Evolutionary conservation across 2,888 invertebrate species (phyloP).

Genomic region (Himalopsyche tibetana): DNA sequence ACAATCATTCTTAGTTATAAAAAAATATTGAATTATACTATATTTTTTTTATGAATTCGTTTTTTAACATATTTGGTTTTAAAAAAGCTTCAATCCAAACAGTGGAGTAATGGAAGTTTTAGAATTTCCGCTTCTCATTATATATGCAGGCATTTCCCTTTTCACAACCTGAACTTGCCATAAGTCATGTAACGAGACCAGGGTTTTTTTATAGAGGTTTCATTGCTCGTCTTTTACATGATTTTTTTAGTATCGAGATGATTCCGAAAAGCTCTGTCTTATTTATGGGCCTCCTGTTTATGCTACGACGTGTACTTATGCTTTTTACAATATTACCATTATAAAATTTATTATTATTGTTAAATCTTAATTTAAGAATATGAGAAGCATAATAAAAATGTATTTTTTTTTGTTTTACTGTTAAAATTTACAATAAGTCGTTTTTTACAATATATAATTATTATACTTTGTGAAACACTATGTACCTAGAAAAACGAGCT

Average conservation of each 20-base stretch:
- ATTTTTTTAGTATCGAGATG: conserved; percentile 26
- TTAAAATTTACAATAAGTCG: too few relatives aligned
- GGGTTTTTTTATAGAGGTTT: conserved; percentile 29
- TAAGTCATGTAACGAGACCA: conserved; percentile 7
- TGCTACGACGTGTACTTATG: not conserved
- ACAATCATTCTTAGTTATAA: too few relatives aligned
- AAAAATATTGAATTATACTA: too few relatives aligned
- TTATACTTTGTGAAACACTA: too few relatives aligned
- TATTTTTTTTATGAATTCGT: too few relatives aligned
- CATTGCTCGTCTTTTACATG: conserved; percentile 31
- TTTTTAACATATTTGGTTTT: too few relatives aligned
- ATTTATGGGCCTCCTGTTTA: not conserved
- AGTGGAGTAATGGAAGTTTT: not conserved
- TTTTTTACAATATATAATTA: too few relatives aligned
- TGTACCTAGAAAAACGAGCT: too few relatives aligned
- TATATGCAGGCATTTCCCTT: conserved; percentile 17
- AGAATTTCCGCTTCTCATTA: not conserved
- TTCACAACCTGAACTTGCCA: conserved; percentile 16
- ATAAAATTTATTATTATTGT: not conserved
- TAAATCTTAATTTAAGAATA: too few relatives aligned
- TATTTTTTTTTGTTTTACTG: too few relatives aligned
- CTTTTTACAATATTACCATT: not conserved
- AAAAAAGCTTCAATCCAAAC: not conserved
- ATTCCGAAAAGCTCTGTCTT: conserved; percentile 20
- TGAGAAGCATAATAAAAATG: not conserved